Evolutionary conservation across 1,140 invertebrate species (phyloP), one percentile per base, ranked within the genome.

Genomic region (Leptinotarsa texana): DNA sequence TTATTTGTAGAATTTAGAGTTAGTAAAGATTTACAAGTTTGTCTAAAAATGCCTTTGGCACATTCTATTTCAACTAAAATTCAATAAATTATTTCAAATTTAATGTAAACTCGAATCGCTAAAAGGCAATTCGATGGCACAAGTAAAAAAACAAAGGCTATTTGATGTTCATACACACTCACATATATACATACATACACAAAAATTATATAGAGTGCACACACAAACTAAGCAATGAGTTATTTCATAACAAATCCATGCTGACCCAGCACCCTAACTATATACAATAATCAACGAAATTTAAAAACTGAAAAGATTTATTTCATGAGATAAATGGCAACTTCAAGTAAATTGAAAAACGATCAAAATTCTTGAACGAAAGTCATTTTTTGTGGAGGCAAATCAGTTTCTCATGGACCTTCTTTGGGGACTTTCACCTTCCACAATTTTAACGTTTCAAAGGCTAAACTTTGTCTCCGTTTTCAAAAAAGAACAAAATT

Each of bases 201-300:
- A 66, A 22, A 66, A 18, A 66, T 24, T 22, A 66, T 22, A 66
- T 42, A 13, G 17, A 42, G 65, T 66, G 65, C 63, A 66, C 63
- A 66, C 13, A 27, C 18, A 24, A 27, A 6, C 18, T 66, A 27
- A 66, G 22, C 13, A 66, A 57, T 57, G n/a, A 21, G 65, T 67
- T 27, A 67, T 67, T 67, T 24, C 65, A 67, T 67, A 67, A 67
- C 65, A 67, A 67, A 67, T 67, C 62, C 18, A 63, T 63, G 33
- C 33, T 33, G 33, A 33, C 33, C 33, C 61, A 62, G 24, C 24
- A 13, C 24, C n/a, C 24, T 63, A 24, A 21, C 18, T 63, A 63
- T 21, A n/a, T 21, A 63, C 24, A 63, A 63, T 63, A 63, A 21
- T 63, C 24, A 63, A 63, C 18, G 24, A 63, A 24, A 24, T 24